Evolutionary conservation across 2,113 vertebrate genomes (phyloP), one percentile per base, ranked within the genome.

Genomic region (Danionella cerebrum): DNA sequence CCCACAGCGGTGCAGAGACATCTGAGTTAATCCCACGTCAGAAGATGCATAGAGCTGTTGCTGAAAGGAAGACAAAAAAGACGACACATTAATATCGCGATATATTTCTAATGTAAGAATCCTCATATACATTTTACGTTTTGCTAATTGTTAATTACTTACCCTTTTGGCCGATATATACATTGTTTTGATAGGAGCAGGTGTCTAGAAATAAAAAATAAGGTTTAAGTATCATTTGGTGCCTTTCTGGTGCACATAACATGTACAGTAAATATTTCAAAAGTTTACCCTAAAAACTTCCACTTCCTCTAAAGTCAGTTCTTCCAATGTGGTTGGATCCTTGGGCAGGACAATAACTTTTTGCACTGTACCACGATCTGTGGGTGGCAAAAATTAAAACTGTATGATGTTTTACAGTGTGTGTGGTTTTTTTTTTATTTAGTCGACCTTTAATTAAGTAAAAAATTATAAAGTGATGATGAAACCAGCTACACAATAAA

Each of bases 1-100:
- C 0, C 77, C 79, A 6, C 91, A 93, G 44, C 91, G 89, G 60
- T 93, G 90, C 73, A 93, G 77, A 12, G 89, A 88, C 68, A 92
- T 81, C 83, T 93, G 91, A 19, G 88, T 89, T 51, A 93, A 80
- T 10, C 91, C 90, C 0, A 80, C 87, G 7, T 90, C 89, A 0
- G 91, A 92, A 0, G 90, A 91, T 65, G 89, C 89, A 6, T 91
- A 93, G 31, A 93, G 84, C 81, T 92, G 90, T 89, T 93, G 90
- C 91, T 93, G 75, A 19, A 76, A 71, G 44, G 25, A 21, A 65
- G 70, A 72, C 51, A 13, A 5, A 55, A 42, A 35, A 4, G 3
- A 31, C 6, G 8, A 35, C 2, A 27, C 14, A 3, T 44, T 4
- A 6, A 27, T 47, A 10, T n/a, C n/a, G n/a, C n/a, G n/a, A n/a